Evolutionary conservation across 2,888 invertebrate genomes (phyloP).

Genomic region (Serrognathus titanus): DNA sequence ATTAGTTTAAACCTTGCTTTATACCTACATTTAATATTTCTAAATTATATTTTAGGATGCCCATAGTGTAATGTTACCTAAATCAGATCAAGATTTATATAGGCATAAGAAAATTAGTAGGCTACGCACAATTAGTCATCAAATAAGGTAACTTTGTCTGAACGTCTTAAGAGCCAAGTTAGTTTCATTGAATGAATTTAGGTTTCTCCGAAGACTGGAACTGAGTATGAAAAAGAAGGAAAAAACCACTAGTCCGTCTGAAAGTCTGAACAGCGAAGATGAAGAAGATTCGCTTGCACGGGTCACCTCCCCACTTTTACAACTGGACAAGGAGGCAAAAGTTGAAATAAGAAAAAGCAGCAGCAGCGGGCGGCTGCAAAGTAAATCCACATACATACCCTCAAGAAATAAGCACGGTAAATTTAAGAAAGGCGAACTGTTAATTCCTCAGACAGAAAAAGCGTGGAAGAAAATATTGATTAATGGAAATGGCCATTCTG

Average conservation of each 20-base stretch:
- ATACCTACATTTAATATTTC: background rate
- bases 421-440: slow-evolving; percentile 38
- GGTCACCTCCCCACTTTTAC: slow-evolving; percentile 62
- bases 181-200: slow-evolving; percentile 33
- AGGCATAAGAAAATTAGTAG: slow-evolving; percentile 63
- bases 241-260: slow-evolving; percentile 52
- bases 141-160: slow-evolving; percentile 60
- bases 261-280: slow-evolving; percentile 56
- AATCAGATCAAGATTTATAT: slow-evolving; percentile 55
- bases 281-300: slow-evolving; percentile 59
- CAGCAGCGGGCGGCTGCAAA: slow-evolving; percentile 44
- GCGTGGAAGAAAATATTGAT: slow-evolving; percentile 39
- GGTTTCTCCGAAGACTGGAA: slow-evolving; percentile 69
- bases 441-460: slow-evolving; percentile 37
- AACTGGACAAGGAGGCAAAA: slow-evolving; percentile 42
- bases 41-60: slow-evolving; percentile 34
- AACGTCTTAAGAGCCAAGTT: background rate
- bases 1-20: no score
- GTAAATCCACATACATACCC: slow-evolving; percentile 25
- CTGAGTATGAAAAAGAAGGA: slow-evolving; percentile 68
- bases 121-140: slow-evolving; percentile 69
- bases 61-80: slow-evolving; percentile 58
- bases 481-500: slow-evolving; percentile 44
- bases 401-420: slow-evolving; percentile 33
- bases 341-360: slow-evolving; percentile 47